Conservation (phyloP, 2,888 invertebrate species). For the Nebria salina region DNA sequence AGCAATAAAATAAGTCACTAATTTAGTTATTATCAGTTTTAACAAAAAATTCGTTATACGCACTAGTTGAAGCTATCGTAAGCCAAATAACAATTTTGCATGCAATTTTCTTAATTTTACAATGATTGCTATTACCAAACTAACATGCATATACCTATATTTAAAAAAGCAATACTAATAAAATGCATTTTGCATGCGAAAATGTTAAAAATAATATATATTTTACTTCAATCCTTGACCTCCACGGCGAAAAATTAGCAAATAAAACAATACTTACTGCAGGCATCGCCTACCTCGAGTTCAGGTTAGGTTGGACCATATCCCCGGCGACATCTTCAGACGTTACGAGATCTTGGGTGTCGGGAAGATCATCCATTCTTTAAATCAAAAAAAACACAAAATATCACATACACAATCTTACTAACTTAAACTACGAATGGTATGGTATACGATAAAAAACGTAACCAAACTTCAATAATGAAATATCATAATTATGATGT, state of each 20-base stretch:
- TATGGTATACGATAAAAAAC: background rate
- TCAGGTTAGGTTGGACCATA: conserved; percentile 39
- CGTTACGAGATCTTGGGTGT: conserved; percentile 13
- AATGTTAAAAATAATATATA: background rate
- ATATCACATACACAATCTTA: background rate
- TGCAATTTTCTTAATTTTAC: too few relatives aligned
- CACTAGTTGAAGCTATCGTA: too few relatives aligned
- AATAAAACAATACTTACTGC: conserved; percentile 42
- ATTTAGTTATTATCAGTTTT: too few relatives aligned
- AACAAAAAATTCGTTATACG: too few relatives aligned
- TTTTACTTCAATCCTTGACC: conserved; percentile 17
- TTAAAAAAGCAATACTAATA: background rate
- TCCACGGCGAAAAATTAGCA: conserved; percentile 26
- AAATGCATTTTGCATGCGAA: background rate
- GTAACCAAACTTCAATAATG: background rate
- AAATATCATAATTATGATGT: background rate
- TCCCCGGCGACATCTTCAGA: conserved; percentile 21
- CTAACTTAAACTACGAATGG: background rate
- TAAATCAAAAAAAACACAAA: background rate
- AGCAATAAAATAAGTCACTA: too few relatives aligned
- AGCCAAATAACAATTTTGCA: too few relatives aligned
- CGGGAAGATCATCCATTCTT: conserved; percentile 32
- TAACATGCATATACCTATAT: background rate
- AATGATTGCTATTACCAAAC: background rate
- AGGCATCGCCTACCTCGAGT: conserved; percentile 44